Base-by-base conservation (phyloP, 2,113 vertebrate genomes). In the Ceyx melanurus region DNA sequence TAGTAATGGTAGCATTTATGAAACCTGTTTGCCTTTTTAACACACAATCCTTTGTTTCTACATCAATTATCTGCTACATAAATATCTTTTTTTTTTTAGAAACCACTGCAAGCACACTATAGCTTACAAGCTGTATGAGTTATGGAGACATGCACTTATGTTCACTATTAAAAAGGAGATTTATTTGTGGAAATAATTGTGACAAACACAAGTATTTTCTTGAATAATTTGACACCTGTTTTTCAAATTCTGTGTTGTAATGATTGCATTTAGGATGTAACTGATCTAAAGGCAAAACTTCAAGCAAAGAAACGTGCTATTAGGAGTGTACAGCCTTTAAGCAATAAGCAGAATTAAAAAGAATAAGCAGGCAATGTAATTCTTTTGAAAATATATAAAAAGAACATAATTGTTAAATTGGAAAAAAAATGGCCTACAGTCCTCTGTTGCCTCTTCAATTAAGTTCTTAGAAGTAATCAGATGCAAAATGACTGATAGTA, bases 381-480 rank as follows among this genome's bases (percentile, higher is more conserved):
- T 93, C 66, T 85, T 94, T 93, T 66, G 76, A 96, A 96, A 92
- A 50, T 14, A 54, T 90, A 89, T 64, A 62, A 95, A 95, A 95
- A 43, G 62, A 42, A 90, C 51, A 74, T 74, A 93, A 85, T 85
- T 91, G 61, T 92, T 92, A 72, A 35, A 94, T 70, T 88, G 14
- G 90, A 53, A 90, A 43, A 67, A 21, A 90, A 94, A 97, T 93
- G 65, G 70, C 90, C 91, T 96, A 46, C 53, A 86, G 28, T 71
- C 51, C 86, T 95, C 83, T 95, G 51, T 92, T 96, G 76, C 62
- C 91, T 95, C 82, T 95, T 97, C 96, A 97, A 97, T 97, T 96
- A 97, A 95, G 96, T 95, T 97, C 92, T 96, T 93, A 94, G 83
- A 95, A 89, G 88, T 95, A 97, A 97, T 95, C 86, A 96, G 94